Percentiles rank a stretch among this genome's conserved stretches.
Conservation (phyloP, 2,113 vertebrate genomes). For the Phycodurus eques region DNA sequence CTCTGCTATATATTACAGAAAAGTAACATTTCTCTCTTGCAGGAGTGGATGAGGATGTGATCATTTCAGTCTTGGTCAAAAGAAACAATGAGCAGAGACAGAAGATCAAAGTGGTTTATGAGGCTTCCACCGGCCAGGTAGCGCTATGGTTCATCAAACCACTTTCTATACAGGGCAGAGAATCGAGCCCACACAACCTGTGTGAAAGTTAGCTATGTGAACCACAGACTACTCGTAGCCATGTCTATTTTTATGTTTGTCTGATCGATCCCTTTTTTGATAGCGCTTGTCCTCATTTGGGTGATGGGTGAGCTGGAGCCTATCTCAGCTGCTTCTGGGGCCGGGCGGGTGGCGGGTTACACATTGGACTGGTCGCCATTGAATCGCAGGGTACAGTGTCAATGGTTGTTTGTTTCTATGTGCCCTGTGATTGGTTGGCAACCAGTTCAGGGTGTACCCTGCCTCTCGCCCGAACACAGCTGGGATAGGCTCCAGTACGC, state of each 20-base stretch:
- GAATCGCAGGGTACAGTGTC: too few relatives aligned
- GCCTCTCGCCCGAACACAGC: too few relatives aligned
- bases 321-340: background rate
- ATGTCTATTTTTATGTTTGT: too few relatives aligned
- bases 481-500: too few relatives aligned
- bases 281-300: background rate
- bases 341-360: too few relatives aligned
- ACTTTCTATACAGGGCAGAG: background rate
- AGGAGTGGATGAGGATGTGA: constrained; percentile 87
- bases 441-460: too few relatives aligned
- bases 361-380: too few relatives aligned
- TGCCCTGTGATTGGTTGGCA: background rate
- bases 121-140: constrained; percentile 79
- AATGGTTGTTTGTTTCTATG: background rate
- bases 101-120: constrained; percentile 84
- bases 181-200: background rate
- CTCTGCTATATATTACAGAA: background rate
- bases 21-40: background rate
- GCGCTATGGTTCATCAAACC: constrained; percentile 5
- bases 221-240: background rate
- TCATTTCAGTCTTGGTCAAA: constrained; percentile 82
- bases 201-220: background rate
- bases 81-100: constrained; percentile 86
- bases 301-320: background rate
- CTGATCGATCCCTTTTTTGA: background rate